Conservation (phyloP, 2,888 invertebrate genomes). For the Andrena haemorrhoa region DNA sequence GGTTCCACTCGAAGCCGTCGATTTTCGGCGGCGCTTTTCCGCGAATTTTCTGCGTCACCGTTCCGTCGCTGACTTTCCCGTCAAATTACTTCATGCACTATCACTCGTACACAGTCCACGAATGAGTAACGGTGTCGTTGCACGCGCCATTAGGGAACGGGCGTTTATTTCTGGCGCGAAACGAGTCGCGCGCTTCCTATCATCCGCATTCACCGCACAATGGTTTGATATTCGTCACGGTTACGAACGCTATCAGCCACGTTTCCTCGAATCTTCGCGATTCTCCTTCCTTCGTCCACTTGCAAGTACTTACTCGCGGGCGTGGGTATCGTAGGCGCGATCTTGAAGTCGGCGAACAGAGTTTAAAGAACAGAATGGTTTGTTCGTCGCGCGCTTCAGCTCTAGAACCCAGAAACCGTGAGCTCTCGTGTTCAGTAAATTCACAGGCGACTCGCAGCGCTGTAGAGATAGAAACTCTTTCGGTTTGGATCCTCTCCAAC, state of each 20-base stretch:
- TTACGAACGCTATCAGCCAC: not conserved
- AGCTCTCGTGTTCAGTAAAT: not conserved
- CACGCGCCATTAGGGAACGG: slow-evolving; percentile 20
- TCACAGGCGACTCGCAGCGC: not conserved
- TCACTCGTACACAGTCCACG: slow-evolving; percentile 16
- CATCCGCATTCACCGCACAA: not conserved
- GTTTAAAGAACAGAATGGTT: not conserved
- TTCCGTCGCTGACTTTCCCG: not conserved
- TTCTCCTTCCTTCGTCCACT: not conserved
- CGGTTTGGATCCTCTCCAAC: not conserved
- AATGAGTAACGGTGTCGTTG: slow-evolving; percentile 38
- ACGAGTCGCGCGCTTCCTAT: not conserved
- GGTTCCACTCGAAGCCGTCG: too few species aligned
- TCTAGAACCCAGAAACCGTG: not conserved
- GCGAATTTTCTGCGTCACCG: slow-evolving; percentile 16
- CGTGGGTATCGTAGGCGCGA: too few species aligned
- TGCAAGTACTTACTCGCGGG: not conserved
- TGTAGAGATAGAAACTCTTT: not conserved
- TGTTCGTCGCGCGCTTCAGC: not conserved
- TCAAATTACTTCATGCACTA: slow-evolving; percentile 19
- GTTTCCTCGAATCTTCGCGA: not conserved
- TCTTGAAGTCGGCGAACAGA: too few species aligned
- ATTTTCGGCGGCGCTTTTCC: not conserved
- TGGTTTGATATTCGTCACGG: not conserved
- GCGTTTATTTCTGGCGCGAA: slow-evolving; percentile 17